Percentiles rank a stretch among this genome's conserved stretches.
Evolutionary conservation across 2,113 vertebrate genomes (phyloP).

Genomic region (Aramus guarauna): DNA sequence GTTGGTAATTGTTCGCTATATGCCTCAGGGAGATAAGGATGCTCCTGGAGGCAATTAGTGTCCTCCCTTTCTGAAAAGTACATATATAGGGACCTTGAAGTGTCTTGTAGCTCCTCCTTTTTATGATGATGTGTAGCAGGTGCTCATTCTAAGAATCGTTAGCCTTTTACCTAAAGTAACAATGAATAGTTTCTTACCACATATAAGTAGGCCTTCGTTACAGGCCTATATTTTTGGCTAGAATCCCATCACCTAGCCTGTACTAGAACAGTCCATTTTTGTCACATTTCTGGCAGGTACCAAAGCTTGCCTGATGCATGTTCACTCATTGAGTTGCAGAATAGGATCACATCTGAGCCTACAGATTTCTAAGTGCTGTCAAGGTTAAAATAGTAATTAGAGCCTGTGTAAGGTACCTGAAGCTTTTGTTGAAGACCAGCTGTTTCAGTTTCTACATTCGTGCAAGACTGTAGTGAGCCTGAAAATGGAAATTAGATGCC

Average conservation of each 20-base stretch:
- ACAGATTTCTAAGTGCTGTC: not conserved
- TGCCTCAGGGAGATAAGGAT: no score
- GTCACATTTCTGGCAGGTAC: not conserved
- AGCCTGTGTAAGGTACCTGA: not conserved
- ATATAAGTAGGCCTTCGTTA: no score
- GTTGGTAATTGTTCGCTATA: no score
- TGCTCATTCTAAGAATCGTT: no score
- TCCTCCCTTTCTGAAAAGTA: no score
- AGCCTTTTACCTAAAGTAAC: no score
- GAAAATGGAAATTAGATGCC: not conserved
- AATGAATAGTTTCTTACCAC: no score
- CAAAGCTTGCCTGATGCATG: not conserved
- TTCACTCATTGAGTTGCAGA: not conserved
- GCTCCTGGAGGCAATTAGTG: no score
- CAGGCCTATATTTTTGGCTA: no score
- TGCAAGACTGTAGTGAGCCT: not conserved
- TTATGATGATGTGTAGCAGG: no score
- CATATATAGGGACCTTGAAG: no score
- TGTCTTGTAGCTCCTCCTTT: no score
- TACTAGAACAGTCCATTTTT: not conserved
- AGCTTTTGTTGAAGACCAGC: not conserved
- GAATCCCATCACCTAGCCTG: not conserved
- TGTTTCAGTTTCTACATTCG: not conserved
- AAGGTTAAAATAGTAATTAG: not conserved
- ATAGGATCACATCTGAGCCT: not conserved